Evolutionary conservation across 2,888 invertebrate genomes (phyloP).

Genomic region (Acanthosoma haemorrhoidale): DNA sequence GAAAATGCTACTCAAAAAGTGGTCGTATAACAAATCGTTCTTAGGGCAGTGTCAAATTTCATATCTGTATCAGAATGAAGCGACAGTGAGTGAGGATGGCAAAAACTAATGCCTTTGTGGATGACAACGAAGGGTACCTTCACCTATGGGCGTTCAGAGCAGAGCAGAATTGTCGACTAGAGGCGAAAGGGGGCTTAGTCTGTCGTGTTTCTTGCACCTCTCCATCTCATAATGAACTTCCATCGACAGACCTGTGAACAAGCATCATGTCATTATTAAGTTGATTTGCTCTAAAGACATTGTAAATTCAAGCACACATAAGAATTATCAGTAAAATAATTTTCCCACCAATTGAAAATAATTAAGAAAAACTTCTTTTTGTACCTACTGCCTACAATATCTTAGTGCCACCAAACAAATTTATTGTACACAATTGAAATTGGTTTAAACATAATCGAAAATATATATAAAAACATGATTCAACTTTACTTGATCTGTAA

Average conservation of each 20-base stretch:
- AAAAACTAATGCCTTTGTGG: not conserved
- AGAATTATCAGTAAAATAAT: no score
- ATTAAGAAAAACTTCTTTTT: no score
- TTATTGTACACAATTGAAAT: no score
- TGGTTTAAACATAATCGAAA: no score
- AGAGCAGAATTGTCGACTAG: conserved; percentile 73
- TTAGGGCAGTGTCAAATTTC: not conserved
- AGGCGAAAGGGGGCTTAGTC: conserved; percentile 68
- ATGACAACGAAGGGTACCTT: not conserved
- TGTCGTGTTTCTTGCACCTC: conserved; percentile 49
- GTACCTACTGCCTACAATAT: no score
- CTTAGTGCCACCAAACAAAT: no score
- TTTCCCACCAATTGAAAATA: no score
- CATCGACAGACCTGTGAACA: conserved; percentile 56
- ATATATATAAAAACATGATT: no score
- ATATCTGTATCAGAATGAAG: not conserved
- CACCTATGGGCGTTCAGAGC: conserved; percentile 48
- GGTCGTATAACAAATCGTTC: conserved; percentile 2
- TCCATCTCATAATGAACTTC: conserved; percentile 79
- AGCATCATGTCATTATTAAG: conserved; percentile 29
- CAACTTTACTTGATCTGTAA: no score
- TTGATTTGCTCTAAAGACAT: not conserved
- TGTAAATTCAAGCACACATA: no score
- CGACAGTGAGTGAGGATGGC: not conserved
- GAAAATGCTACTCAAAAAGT: not conserved